Conservation (phyloP, 2,113 vertebrate species). For the Embiotoca jacksoni region DNA sequence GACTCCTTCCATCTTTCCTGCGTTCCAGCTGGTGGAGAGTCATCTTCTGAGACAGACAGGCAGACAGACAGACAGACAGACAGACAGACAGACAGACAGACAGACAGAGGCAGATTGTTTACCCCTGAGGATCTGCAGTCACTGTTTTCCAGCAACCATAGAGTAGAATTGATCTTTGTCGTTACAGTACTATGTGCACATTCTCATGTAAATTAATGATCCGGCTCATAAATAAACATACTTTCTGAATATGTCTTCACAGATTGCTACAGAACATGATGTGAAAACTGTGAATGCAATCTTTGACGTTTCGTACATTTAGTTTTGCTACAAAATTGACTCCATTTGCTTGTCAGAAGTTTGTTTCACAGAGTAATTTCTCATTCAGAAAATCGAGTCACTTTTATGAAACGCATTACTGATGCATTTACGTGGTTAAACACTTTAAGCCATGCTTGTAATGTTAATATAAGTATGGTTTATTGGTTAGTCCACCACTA, state of each 20-base stretch:
- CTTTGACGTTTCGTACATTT: not conserved
- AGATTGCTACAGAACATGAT: not conserved
- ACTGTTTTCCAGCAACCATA: not conserved
- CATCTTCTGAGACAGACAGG: too few species aligned
- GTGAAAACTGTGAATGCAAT: not conserved
- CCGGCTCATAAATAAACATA: constrained; percentile 16
- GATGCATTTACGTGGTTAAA: too few species aligned
- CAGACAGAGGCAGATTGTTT: constrained; percentile 2
- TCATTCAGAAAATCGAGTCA: too few species aligned
- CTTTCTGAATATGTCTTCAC: not conserved
- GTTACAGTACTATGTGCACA: not conserved
- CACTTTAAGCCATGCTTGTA: too few species aligned
- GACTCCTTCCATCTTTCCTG: not conserved
- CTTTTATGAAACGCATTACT: too few species aligned
- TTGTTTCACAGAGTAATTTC: too few species aligned
- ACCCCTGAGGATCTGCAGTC: not conserved
- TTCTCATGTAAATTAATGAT: constrained; percentile 14
- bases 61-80: not conserved
- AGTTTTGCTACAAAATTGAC: too few species aligned
- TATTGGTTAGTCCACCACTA: too few species aligned
- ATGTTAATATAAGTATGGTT: too few species aligned
- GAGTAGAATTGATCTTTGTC: too few species aligned
- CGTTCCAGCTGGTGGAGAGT: not conserved
- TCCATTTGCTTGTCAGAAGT: too few species aligned
- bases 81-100: too few species aligned